Base-by-base conservation (phyloP, 37 sponge, comb jelly and placozoan genomes). In the Chondrilla cf. caribensis region DNA sequence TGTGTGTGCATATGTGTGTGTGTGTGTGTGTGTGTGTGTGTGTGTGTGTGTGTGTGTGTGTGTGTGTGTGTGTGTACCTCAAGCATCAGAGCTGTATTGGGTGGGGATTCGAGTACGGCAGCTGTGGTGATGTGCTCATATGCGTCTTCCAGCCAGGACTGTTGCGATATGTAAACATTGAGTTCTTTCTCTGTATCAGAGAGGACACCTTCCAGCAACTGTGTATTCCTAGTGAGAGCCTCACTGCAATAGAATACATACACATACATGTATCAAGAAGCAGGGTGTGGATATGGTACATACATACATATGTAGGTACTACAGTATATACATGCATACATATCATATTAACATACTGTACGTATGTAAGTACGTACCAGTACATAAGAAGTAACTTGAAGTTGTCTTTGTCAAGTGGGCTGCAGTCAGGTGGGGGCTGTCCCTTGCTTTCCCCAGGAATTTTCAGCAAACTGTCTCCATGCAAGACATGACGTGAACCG, bases 361-460 rank as follows among this genome's bases (percentile, higher is more conserved):
- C 64, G 64, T 62, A 62, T n/a, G 22, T n/a, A 62, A 28, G 29
- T 19, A 19, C 81, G 35, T 21, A 80, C 81, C 62, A 37, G n/a
- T 80, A n/a, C n/a, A 60, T 38, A 28, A 80, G 81, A 8, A 60
- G 81, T 0, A 60, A 22, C 32, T 40, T 80, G 64, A 80, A 80
- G 64, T 80, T 80, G 14, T 58, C 62, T 25, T 26, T 80, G n/a
- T 60, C 62, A 38, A 80, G 25, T 37, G 81, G 81, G 24, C 81
- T 80, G 44, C 44, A 40, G 29, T 3, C 44, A n/a, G 38, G 41
- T 73, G 76, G 2, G 21, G 41, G 38, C 1, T 7, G 7, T 4
- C 41, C 47, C 2, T 25, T 7, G 22, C 41, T n/a, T 73, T 39
- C 76, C 25, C 18, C 1, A 15, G 41, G 41, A 2, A 22, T 39